Base-by-base conservation (phyloP, 2,797 vertebrate genomes). In the Pseudomugil tenellus region DNA sequence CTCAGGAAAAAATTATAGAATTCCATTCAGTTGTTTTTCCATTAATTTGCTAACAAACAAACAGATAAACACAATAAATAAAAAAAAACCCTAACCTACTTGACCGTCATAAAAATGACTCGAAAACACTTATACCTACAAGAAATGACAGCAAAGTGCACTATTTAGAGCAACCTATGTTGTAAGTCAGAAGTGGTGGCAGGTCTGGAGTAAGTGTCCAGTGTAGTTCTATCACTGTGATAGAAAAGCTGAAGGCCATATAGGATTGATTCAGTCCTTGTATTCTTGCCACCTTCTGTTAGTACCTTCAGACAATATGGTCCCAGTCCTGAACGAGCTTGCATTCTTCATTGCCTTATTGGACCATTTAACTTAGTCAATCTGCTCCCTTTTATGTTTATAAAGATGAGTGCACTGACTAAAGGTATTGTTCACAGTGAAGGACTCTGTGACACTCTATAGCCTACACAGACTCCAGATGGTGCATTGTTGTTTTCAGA, bases 361-460 rank as follows among this genome's bases (percentile, higher is more conserved):
- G 69, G 81, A 54, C 49, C 37, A 51, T 81, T 81, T 67, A 76
- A 58, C 46, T 76, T 72, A 26, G 65, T 53, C 56, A 74, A 48
- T 80, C 67, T 28, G 49, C 56, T 55, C 26, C 58, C 72, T 77
- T 46, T 75, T 53, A 49, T 56, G 39, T 53, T 67, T 70, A 52
- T 72, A 67, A 75, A 76, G 39, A 66, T 56, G 60, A 75, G 31
- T 48, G 43, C 48, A 53, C 13, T 0, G 4, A 49, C 61, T 41
- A 35, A 53, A 9, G 14, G 11, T 54, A 67, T n/a, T 74, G 39
- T 35, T 25, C 29, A 56, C 19, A 58, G 54, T 60, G 37, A 68
- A 75, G 71, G 69, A 54, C 61, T 26, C 28, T 46, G 29, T 51
- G 25, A 5, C 25, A 28, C 13, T 69, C 19, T 66, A 16, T 25